A percentile compares a stretch with the other conserved stretches of the same genome.
These are phyloP conservation scores for Pteropus rufus DNA, from an alignment of 2,797 vertebrate species.

Conservation along the genomic window DNA sequence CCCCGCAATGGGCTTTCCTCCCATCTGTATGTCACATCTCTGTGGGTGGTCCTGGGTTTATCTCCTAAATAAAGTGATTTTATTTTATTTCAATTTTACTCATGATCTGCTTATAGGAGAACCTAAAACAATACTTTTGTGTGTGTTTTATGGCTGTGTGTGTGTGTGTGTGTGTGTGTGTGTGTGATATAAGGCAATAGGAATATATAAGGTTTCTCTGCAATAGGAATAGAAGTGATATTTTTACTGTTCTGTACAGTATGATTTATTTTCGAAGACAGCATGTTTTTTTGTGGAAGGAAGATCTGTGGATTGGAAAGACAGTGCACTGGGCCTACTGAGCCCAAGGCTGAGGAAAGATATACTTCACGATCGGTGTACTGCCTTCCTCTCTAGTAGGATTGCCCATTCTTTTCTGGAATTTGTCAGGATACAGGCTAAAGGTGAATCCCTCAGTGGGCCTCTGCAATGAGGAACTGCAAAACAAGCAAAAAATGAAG, in stretches of 20 bases:
- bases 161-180: not conserved
- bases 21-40: not conserved
- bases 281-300: not conserved
- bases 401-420: not conserved
- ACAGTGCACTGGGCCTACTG: not conserved
- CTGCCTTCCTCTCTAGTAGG: not conserved
- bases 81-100: not conserved
- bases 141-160: not conserved
- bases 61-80: not conserved
- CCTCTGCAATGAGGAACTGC: not conserved
- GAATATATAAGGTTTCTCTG: not conserved
- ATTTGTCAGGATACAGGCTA: not conserved
- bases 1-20: not conserved
- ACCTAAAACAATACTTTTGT: not conserved
- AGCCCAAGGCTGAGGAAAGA: not conserved
- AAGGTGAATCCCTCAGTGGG: not conserved
- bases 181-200: not conserved
- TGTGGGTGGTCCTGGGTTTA: not conserved
- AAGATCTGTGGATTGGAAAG: not conserved
- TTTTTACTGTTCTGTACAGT: not conserved
- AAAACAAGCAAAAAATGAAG: not conserved
- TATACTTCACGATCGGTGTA: accelerated
- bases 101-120: not conserved
- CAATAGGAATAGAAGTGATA: not conserved
- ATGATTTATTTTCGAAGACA: not conserved